Percentiles rank a stretch among this genome's conserved stretches.
phyloP scores from a whole-genome alignment of 2,888 invertebrate species.

The Conops quadrifasciatus region DNA sequence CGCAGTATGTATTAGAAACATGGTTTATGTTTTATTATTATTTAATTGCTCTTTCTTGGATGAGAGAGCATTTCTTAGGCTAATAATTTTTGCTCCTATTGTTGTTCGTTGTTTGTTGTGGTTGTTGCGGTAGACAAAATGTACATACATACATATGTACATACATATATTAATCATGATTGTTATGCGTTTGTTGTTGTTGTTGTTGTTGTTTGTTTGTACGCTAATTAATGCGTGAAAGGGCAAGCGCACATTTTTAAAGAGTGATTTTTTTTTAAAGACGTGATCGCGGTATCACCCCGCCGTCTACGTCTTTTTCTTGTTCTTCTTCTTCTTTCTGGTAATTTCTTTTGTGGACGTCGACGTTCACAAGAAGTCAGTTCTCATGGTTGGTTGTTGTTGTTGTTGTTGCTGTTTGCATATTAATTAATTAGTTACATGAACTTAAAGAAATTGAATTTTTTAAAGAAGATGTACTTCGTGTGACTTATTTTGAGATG shows the following conservation, averaged over 20 bases:
- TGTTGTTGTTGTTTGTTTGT: constrained; percentile 8
- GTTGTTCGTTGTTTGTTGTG: no score
- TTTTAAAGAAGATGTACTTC: no score
- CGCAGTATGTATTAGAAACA: no score
- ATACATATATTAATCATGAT: constrained; percentile 1
- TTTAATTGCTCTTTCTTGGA: no score
- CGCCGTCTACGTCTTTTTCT: background rate
- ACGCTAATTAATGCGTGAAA: constrained; percentile 29
- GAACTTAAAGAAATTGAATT: background rate
- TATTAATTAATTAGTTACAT: background rate
- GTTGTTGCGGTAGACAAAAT: background rate
- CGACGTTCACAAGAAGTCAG: background rate
- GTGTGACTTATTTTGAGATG: no score
- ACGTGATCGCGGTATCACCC: constrained; percentile 1
- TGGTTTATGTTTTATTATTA: no score
- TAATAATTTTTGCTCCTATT: no score
- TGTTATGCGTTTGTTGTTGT: constrained; percentile 2
- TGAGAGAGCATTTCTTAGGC: no score
- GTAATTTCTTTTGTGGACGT: background rate
- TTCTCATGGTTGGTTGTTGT: background rate
- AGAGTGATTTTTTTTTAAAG: constrained; percentile 19
- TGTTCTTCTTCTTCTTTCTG: background rate
- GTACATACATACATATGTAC: background rate
- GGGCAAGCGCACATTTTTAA: constrained; percentile 18
- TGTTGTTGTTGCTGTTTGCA: background rate